Conservation (phyloP, 2,888 invertebrate genomes). For the Cistogaster globosa region DNA sequence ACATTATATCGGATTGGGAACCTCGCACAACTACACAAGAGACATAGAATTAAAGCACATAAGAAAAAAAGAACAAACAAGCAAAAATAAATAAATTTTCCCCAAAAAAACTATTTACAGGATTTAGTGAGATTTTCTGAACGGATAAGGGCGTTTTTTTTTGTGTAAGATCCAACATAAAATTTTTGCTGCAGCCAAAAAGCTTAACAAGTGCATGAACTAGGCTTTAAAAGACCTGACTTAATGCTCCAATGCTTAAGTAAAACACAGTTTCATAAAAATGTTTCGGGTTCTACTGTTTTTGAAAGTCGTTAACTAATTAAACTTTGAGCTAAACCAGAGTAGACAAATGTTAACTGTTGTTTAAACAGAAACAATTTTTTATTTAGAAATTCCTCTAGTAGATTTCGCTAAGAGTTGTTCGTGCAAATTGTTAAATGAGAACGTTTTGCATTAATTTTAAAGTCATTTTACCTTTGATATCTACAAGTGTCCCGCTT, state of each 20-base stretch:
- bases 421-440: conserved; percentile 34
- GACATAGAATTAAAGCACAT: conserved; percentile 3
- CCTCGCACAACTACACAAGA: not conserved
- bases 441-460: conserved; percentile 39
- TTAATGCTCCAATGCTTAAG: not conserved
- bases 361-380: conserved; percentile 1
- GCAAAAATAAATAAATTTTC: conserved; percentile 5
- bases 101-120: conserved; percentile 56
- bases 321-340: conserved; percentile 60
- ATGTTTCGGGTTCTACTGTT: conserved; percentile 17
- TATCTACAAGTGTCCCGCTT: conserved; percentile 51
- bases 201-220: conserved; percentile 59
- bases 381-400: not conserved
- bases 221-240: conserved; percentile 16
- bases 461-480: not conserved
- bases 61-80: conserved; percentile 12
- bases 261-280: conserved; percentile 8
- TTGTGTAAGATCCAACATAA: conserved; percentile 30
- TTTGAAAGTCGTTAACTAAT: conserved; percentile 51
- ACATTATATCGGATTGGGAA: conserved; percentile 63
- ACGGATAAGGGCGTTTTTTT: conserved; percentile 60
- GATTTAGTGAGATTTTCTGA: conserved; percentile 62
- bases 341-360: conserved; percentile 37
- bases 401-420: conserved; percentile 3
- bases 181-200: conserved; percentile 21